Percentiles rank a stretch among this genome's conserved stretches.
These are phyloP conservation scores for Cynopterus sphinx DNA, from an alignment of 2,797 vertebrate genomes.

Conservation along the genomic window DNA sequence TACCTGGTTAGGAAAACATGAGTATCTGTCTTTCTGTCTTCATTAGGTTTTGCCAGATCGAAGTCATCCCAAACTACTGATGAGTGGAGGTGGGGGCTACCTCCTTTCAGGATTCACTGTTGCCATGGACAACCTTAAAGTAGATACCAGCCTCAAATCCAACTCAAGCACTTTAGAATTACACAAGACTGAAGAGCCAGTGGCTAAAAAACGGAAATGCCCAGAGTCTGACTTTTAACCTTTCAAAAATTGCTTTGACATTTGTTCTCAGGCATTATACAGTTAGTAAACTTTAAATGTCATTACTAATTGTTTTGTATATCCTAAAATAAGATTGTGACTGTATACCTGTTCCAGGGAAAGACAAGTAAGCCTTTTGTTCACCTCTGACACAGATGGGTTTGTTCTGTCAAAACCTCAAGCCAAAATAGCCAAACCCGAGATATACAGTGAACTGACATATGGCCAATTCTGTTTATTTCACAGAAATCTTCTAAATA, in stretches of 20 bases:
- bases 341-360: not conserved
- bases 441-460: not conserved
- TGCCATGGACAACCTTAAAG: constrained; percentile 80
- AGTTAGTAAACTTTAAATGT: constrained; percentile 51
- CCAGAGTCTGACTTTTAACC: constrained; percentile 83
- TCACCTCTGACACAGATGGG: not conserved
- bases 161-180: constrained; percentile 61
- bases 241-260: constrained; percentile 47
- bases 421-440: not conserved
- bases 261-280: constrained; percentile 64
- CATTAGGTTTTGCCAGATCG: constrained; percentile 95
- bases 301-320: constrained; percentile 48
- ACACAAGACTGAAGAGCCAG: constrained; percentile 86
- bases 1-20: not conserved
- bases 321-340: constrained; percentile 51
- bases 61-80: constrained; percentile 95
- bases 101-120: constrained; percentile 95
- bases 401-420: not conserved
- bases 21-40: constrained; percentile 36
- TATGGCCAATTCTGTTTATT: not conserved
- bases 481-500: not conserved
- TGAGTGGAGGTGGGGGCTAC: constrained; percentile 97
- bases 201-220: constrained; percentile 91
- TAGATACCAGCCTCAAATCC: constrained; percentile 77
- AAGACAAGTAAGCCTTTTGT: not conserved